Base-by-base conservation (phyloP, 1,140 invertebrate genomes). In the Cephus cinctus region DNA sequence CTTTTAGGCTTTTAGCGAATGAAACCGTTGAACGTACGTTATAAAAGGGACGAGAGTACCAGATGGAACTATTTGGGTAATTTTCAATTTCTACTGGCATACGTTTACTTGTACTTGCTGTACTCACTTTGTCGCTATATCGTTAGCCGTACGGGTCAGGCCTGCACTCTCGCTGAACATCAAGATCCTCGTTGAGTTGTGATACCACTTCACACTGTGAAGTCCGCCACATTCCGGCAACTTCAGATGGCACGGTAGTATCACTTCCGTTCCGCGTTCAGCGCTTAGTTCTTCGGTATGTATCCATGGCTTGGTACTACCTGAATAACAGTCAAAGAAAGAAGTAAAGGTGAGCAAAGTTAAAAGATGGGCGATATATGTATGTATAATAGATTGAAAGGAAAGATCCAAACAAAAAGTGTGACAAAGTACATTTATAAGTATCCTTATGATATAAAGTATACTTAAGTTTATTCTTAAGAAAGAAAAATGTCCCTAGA, bases 171-270 rank as follows among this genome's bases (percentile, higher is more conserved):
- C 88, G 56, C 89, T 89, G 75, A 89, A 90, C 47, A 93, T 88
- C 72, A 88, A 92, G 48, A 94, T 90, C 38, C 91, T 79, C 44
- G 82, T 81, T 41, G 87, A 83, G 32, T 86, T 87, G 55, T 87
- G 86, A 72, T 93, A 94, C 90, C 90, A 94, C 74, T 94, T 93
- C 60, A 94, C 86, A 63, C 87, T 92, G 77, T 94, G 90, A 57
- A 93, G 81, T 34, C 85, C 84, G 1, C 89, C 88, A 62, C 92
- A 94, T 54, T 84, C 82, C 6, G 81, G 78, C 41, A 82, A 82
- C 68, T 90, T 87, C 47, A 93, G 83, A 15, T 83, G 80, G 74
- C 91, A 94, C 2, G 85, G 83, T 27, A 93, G 76, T 16, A 79
- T 76, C 18, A 90, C 86, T 21, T 84, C 84, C 14, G 84, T 81